Conservation (phyloP, 2,113 vertebrate species). For the Lathamus discolor region DNA sequence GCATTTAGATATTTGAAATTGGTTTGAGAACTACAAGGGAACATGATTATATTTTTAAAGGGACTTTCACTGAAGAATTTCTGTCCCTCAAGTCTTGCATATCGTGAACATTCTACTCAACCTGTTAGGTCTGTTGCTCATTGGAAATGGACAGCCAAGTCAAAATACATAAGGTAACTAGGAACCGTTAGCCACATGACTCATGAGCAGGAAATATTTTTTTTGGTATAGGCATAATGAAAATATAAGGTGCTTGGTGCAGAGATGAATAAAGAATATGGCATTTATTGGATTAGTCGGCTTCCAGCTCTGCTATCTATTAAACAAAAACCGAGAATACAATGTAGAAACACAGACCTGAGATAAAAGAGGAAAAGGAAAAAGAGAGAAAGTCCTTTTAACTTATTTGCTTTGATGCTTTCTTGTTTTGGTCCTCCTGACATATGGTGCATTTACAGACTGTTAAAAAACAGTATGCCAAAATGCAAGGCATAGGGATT, state of each 20-base stretch:
- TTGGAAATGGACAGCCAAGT: background rate
- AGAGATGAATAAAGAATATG: background rate
- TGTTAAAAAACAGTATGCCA: background rate
- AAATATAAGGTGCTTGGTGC: background rate
- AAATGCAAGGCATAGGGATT: background rate
- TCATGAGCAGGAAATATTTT: background rate
- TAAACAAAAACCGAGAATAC: background rate
- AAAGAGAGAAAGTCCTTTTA: background rate
- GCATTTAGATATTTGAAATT: slow-evolving; percentile 56
- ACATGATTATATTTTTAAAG: slow-evolving; percentile 32
- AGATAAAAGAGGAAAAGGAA: background rate
- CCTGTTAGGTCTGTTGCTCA: background rate
- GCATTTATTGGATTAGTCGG: background rate
- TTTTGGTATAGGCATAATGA: background rate
- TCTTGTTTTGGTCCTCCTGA: background rate
- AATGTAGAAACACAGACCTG: background rate
- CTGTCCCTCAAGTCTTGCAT: background rate
- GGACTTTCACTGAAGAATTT: background rate
- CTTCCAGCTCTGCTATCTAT: background rate
- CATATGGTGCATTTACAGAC: background rate
- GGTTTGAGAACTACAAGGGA: slow-evolving; percentile 21
- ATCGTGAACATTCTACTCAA: background rate
- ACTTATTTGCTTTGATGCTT: background rate
- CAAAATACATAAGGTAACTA: background rate
- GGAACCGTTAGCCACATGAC: background rate